Evolutionary conservation across 2,888 invertebrate species (phyloP).

Genomic region (Eulithis prunata): DNA sequence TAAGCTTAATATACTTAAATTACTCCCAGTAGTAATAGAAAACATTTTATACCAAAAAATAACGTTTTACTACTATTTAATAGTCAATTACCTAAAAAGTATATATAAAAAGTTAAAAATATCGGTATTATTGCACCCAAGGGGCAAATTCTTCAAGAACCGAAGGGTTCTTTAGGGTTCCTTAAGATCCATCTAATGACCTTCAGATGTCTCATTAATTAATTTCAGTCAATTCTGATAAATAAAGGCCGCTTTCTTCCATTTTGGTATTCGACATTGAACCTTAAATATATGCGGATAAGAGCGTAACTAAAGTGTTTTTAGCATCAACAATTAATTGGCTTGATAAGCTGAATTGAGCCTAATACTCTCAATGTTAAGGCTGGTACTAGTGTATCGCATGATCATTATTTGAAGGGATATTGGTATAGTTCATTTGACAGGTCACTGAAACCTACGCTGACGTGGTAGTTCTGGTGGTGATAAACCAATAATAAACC

Average conservation of each 20-base stretch:
- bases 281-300: not conserved
- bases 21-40: constrained; percentile 17
- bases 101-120: constrained; percentile 49
- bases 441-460: not conserved
- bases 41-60: constrained; percentile 31
- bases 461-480: not conserved
- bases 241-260: constrained; percentile 49
- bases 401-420: too few species aligned
- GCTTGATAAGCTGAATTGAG: not conserved
- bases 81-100: constrained; percentile 65
- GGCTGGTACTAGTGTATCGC: not conserved
- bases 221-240: constrained; percentile 66
- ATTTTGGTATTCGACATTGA: constrained; percentile 16
- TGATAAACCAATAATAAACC: not conserved
- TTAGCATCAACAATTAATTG: too few species aligned
- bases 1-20: constrained; percentile 10
- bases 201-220: constrained; percentile 66
- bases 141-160: constrained; percentile 52
- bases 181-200: constrained; percentile 49
- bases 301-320: not conserved
- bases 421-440: constrained; percentile 6
- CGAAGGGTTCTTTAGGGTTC: constrained; percentile 41
- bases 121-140: constrained; percentile 52
- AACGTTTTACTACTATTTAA: constrained; percentile 43
- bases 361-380: not conserved